Evolutionary conservation across 2,113 vertebrate genomes (phyloP).

Genomic region (Acanthochromis polyacanthus): DNA sequence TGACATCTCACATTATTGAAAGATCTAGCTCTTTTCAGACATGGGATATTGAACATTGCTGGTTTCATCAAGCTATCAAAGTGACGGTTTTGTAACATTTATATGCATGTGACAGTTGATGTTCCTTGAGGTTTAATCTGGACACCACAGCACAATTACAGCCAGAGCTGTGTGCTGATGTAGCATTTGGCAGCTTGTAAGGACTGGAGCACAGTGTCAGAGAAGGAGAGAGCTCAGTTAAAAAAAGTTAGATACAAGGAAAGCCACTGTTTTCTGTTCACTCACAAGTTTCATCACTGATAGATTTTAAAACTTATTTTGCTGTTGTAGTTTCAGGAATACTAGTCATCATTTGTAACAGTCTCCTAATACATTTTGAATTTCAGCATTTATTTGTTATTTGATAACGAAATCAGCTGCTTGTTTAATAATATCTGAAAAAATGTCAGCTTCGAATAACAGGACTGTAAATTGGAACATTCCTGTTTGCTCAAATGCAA

Average conservation of each 20-base stretch:
- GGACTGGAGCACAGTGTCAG: not conserved
- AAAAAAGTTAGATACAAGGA: not conserved
- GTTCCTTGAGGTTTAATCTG: not conserved
- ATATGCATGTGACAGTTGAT: not conserved
- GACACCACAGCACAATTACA: not conserved
- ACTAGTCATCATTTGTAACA: too few species aligned
- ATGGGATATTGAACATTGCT: not conserved
- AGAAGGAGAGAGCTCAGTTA: too few species aligned
- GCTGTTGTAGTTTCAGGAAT: not conserved
- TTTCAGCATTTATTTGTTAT: too few species aligned
- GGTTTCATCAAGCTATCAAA: not conserved
- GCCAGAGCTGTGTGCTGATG: not conserved
- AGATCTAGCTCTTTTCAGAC: slow-evolving; percentile 26
- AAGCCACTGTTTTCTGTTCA: too few species aligned
- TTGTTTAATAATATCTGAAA: too few species aligned
- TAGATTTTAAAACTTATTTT: not conserved
- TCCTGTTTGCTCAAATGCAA: too few species aligned
- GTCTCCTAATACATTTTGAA: too few species aligned
- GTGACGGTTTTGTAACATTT: not conserved
- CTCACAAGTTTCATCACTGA: not conserved
- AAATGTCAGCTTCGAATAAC: too few species aligned
- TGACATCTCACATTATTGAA: slow-evolving; percentile 18
- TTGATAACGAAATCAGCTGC: too few species aligned
- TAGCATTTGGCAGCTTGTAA: not conserved
- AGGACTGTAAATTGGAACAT: too few species aligned